phyloP scores from a whole-genome alignment of 1,140 invertebrate species.

The Drosophila lowei region DNA sequence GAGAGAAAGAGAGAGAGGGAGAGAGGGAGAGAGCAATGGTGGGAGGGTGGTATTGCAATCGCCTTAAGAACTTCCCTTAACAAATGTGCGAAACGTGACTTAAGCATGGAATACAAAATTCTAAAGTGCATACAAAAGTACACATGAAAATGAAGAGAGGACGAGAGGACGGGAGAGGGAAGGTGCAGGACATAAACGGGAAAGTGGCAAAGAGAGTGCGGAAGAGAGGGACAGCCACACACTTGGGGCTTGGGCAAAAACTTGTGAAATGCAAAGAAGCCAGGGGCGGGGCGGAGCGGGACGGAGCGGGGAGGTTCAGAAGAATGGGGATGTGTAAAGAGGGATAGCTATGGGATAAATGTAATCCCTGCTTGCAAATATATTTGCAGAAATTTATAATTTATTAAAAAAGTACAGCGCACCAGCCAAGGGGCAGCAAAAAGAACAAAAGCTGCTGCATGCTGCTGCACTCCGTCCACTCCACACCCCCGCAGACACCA shows the following conservation, averaged over 20 bases:
- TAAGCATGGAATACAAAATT: slow-evolving; percentile 74
- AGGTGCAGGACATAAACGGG: not conserved
- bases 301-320: not conserved
- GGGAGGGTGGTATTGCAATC: slow-evolving; percentile 47
- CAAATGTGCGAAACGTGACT: slow-evolving; percentile 80
- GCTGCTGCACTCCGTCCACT: not conserved
- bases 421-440: slow-evolving; percentile 67
- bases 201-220: not conserved
- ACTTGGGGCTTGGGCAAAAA: slow-evolving; percentile 64
- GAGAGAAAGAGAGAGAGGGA: not conserved
- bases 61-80: slow-evolving; percentile 80
- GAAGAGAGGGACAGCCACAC: slow-evolving; percentile 46
- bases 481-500: slow-evolving; percentile 47
- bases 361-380: slow-evolving; percentile 79
- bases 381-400: slow-evolving; percentile 80
- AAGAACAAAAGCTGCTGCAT: slow-evolving; percentile 43
- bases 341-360: slow-evolving; percentile 53
- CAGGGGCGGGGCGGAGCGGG: slow-evolving; percentile 3
- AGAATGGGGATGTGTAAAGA: slow-evolving; percentile 11
- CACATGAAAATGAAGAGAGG: slow-evolving; percentile 45
- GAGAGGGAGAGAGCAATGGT: not conserved
- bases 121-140: slow-evolving; percentile 68
- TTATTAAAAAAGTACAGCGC: slow-evolving; percentile 78
- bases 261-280: slow-evolving; percentile 72
- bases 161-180: not conserved